Base-by-base conservation (phyloP, 2,888 invertebrate genomes). In the Callyntrura guangdongensis region DNA sequence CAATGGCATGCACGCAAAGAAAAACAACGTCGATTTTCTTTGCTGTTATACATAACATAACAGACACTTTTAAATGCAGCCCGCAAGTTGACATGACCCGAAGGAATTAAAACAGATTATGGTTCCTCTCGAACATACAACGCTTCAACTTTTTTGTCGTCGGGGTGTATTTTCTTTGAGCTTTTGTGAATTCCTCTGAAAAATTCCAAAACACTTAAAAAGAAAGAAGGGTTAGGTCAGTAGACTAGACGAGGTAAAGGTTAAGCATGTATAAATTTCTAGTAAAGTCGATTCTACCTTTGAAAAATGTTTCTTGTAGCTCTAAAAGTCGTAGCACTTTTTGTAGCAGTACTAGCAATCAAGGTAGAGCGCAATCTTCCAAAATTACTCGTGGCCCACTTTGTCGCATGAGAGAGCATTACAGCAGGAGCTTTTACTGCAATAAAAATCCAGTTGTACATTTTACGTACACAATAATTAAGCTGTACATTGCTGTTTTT, bases 121-220 rank as follows among this genome's bases (percentile, higher is more conserved):
- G 85, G 85, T 27, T 56, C 25, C 5, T 59, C 86, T 9, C 77
- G 86, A 22, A 77, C 64, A 25, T 61, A 86, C 25, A 85, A 72
- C 5, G 72, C 53, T 22, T 85, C 36, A 25, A 77, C 59, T 11
- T 61, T 86, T 45, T 74, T 86, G 25, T 77, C 77, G 25, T 53
- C 25, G 9, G 56, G 45, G 1, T 77, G 20, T 0, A 61, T 77
- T n/a, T 36, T 61, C 20, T 49, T 27, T 8, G 27, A 5, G 27
- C 61, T 20, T n/a, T 56, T 77, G 0, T 5, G 74, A 14, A 56
- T n/a, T 36, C 45, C 0, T 67, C n/a, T 74, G 8, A 85, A 12
- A 59, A 85, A 1, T 6, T 14, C 12, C 9, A 59, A 2, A 56
- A 72, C 22, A 49, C 74, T 85, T 36, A 53, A 53, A 85, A 53